Base-by-base conservation (phyloP, 2,888 invertebrate genomes). In the Operophtera brumata region DNA sequence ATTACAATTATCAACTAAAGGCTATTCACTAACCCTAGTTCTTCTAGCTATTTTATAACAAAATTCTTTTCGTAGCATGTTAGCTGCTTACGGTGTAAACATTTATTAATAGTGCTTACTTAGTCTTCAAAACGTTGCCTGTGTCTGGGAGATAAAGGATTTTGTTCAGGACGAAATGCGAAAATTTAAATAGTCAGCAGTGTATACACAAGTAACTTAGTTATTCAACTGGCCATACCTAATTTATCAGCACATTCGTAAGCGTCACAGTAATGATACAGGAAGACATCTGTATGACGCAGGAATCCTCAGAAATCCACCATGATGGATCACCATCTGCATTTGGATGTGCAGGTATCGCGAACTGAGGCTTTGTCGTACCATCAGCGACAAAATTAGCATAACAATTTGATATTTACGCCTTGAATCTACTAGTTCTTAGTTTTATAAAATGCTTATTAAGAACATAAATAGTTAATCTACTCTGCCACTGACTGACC, bases 321-420 rank as follows among this genome's bases (percentile, higher is more conserved):
- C 32, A 45, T 63, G 63, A 63, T 63, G 60, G 57, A 63, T 63
- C 48, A 32, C 40, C 47, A 37, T 51, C 49, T 56, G 54, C 54
- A 49, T 59, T 37, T 30, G 39, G 44, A 36, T 46, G 25, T 45
- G 49, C 53, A 57, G 53, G 54, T 47, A 57, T 43, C 28, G 30
- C 34, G 40, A 41, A 41, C 45, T 45, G 20, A 39, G 26, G 43
- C 12, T 57, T 48, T 41, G 48, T 48, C 47, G 47, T 48, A 37
- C 25, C 12, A n/a, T 44, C 14, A 43, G 14, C 20, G 34, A 11
- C 11, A 34, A 20, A 20, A 20, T 2, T 20, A 20, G 20, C 20
- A 3, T 20, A 20, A 2, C 20, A 20, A 20, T 20, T 20, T 3
- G 20, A 20, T 20, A 20, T 20, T 20, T 20, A 20, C 20, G 20